Percentiles rank a stretch among this genome's conserved stretches.
phyloP scores from a whole-genome alignment of 2,797 vertebrate species.

The Sebastes minor region DNA sequence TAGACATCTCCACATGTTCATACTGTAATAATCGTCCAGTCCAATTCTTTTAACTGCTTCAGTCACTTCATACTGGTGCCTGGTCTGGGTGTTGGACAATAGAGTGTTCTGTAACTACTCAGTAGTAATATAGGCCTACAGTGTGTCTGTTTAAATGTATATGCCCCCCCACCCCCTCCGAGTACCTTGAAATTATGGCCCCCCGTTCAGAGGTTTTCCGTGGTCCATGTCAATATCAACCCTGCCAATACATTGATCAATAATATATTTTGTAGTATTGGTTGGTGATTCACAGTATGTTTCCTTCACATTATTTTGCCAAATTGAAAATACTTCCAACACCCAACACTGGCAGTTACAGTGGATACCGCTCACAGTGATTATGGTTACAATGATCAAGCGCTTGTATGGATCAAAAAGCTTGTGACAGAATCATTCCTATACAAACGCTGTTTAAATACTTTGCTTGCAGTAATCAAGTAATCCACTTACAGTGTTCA shows the following conservation, averaged over 20 bases:
- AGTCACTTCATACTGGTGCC: neutral
- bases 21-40: too few relatives aligned
- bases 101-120: neutral
- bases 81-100: neutral
- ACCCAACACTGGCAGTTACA: neutral
- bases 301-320: neutral
- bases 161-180: neutral
- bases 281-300: neutral
- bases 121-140: neutral
- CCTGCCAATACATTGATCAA: neutral
- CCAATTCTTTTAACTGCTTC: neutral
- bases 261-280: neutral
- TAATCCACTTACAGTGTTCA: too few relatives aligned
- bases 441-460: too few relatives aligned
- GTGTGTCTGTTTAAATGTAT: neutral
- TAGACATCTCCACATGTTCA: too few relatives aligned
- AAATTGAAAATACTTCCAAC: too few relatives aligned
- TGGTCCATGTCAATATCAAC: neutral
- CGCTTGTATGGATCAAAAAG: too few relatives aligned
- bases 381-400: too few relatives aligned
- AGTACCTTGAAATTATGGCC: neutral
- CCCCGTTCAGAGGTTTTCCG: neutral
- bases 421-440: too few relatives aligned
- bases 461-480: too few relatives aligned
- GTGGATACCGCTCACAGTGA: too few relatives aligned